Conservation (phyloP, 2,888 invertebrate species). For the Liodrosophila aerea region DNA sequence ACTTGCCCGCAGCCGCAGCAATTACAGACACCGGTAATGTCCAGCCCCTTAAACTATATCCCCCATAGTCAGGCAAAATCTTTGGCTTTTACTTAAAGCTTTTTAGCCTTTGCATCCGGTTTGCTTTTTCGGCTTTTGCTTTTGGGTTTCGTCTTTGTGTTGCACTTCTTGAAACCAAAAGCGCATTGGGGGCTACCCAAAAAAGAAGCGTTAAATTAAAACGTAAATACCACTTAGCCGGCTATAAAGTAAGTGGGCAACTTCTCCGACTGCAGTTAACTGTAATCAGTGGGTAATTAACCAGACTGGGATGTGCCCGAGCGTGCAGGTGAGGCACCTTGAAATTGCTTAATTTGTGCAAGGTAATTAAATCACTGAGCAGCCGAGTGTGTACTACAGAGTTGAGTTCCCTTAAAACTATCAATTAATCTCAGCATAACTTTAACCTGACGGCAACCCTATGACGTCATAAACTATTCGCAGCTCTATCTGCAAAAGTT, state of each 20-base stretch:
- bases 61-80: slow-evolving; percentile 18
- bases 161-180: slow-evolving; percentile 74
- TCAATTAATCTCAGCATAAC: slow-evolving; percentile 34
- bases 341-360: slow-evolving; percentile 67
- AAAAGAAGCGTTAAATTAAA: slow-evolving; percentile 81
- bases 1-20: slow-evolving; percentile 63
- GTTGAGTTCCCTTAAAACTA: slow-evolving; percentile 9
- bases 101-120: slow-evolving; percentile 62
- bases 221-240: slow-evolving; percentile 80
- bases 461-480: slow-evolving; percentile 13
- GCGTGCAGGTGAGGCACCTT: slow-evolving; percentile 50
- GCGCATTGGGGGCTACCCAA: slow-evolving; percentile 47
- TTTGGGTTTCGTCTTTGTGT: slow-evolving; percentile 43
- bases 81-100: slow-evolving; percentile 59
- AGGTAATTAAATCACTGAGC: slow-evolving; percentile 59
- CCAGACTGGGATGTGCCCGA: slow-evolving; percentile 47
- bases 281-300: slow-evolving; percentile 76
- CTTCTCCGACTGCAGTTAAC: slow-evolving; percentile 31
- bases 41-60: slow-evolving; percentile 34
- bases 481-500: slow-evolving; percentile 30
- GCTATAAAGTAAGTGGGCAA: slow-evolving; percentile 69
- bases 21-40: slow-evolving; percentile 66
- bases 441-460: slow-evolving; percentile 19
- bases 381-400: slow-evolving; percentile 5
- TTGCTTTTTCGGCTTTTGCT: slow-evolving; percentile 28